These are phyloP conservation scores for Hemicordylus capensis DNA, from an alignment of 2,113 vertebrate species.

Conservation along the genomic window DNA sequence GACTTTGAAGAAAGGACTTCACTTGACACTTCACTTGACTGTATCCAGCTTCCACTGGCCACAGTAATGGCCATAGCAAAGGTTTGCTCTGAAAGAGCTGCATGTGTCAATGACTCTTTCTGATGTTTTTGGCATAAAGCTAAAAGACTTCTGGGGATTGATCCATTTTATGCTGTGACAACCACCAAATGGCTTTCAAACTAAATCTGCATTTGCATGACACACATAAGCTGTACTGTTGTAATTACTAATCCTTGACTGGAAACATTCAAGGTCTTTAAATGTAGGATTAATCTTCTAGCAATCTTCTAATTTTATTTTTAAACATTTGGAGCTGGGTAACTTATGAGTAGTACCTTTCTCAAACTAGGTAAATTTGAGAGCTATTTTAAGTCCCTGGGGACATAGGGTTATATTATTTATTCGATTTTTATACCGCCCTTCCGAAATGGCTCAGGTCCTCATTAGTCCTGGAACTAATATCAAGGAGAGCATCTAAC, in stretches of 20 bases:
- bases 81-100: background rate
- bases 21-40: background rate
- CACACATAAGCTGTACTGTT: background rate
- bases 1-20: background rate
- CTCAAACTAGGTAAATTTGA: too few species aligned
- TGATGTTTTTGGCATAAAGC: too few species aligned
- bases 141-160: background rate
- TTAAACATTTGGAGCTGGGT: too few species aligned
- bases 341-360: too few species aligned
- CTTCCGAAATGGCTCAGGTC: too few species aligned
- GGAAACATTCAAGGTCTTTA: background rate
- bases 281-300: background rate
- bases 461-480: too few species aligned
- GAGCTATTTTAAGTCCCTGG: too few species aligned
- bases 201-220: background rate
- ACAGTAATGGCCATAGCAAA: background rate
- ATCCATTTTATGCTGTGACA: background rate
- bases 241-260: background rate
- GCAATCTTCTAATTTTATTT: background rate
- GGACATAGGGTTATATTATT: too few species aligned
- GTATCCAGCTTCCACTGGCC: too few species aligned
- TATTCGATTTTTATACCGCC: too few species aligned
- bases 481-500: too few species aligned
- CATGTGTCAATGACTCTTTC: too few species aligned
- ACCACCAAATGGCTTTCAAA: background rate